A percentile compares a stretch with the other conserved stretches of the same genome.
Evolutionary conservation across 64 coral and sea anemone species (phyloP).

Genomic region (Pachyseris speciosa): DNA sequence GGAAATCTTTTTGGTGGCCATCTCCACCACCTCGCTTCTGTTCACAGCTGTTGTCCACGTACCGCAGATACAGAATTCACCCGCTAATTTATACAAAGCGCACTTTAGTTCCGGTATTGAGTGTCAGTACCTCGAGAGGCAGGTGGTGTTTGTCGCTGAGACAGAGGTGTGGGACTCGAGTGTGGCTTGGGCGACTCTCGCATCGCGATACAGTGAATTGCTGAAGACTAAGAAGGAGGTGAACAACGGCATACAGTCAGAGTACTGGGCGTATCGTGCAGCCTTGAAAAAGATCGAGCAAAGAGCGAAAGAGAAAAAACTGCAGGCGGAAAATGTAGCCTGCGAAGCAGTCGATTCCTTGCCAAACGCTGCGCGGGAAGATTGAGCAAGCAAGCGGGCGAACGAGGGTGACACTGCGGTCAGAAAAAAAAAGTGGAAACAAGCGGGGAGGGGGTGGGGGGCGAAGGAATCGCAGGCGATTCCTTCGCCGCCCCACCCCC

Average conservation of each 20-base stretch:
- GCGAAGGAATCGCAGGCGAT: no score
- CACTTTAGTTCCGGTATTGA: slow-evolving; percentile 26
- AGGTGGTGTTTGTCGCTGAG: not conserved
- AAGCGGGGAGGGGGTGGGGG: no score
- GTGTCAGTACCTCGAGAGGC: slow-evolving; percentile 25
- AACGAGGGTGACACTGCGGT: no score
- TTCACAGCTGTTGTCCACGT: slow-evolving; percentile 23
- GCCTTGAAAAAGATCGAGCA: not conserved
- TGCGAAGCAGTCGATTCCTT: not conserved
- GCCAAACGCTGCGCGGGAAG: no score
- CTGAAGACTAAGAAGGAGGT: slow-evolving; percentile 20
- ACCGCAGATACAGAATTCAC: not conserved
- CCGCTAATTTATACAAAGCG: not conserved
- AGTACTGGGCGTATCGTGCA: slow-evolving; percentile 11
- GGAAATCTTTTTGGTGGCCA: slow-evolving; percentile 10
- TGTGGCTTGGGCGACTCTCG: slow-evolving; percentile 14
- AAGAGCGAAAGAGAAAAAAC: not conserved
- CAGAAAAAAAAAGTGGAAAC: no score
- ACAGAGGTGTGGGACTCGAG: slow-evolving; percentile 16
- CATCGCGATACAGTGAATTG: not conserved
- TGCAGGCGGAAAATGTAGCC: not conserved
- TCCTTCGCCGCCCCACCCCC: no score
- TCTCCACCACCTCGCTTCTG: not conserved
- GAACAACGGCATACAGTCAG: not conserved
- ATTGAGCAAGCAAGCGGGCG: no score